Conservation (phyloP, 1,140 invertebrate species). For the Cherax quadricarinatus region DNA sequence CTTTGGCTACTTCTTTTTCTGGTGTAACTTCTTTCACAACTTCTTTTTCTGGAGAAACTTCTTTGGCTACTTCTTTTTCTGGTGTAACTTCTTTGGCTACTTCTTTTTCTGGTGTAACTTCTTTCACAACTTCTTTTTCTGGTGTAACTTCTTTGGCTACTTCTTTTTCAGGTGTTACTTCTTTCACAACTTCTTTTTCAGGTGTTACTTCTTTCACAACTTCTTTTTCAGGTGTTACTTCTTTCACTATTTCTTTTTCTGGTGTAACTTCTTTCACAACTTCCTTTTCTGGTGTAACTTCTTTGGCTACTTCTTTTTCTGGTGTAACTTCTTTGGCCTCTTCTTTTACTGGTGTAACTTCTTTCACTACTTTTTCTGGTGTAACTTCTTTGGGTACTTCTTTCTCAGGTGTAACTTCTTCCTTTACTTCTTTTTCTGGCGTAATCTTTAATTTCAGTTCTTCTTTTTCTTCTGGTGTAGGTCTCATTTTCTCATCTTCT, state of each 20-base stretch:
- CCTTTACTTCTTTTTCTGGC: slow-evolving; percentile 16
- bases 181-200: background rate
- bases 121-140: slow-evolving; percentile 33
- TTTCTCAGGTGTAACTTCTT: background rate
- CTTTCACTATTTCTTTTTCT: slow-evolving; percentile 21
- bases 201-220: slow-evolving; percentile 38
- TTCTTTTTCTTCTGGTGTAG: background rate
- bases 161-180: background rate
- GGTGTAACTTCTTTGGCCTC: background rate
- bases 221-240: slow-evolving; percentile 18
- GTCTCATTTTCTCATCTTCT: background rate
- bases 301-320: background rate
- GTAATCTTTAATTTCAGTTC: background rate
- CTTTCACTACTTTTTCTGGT: slow-evolving; percentile 9
- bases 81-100: slow-evolving; percentile 36
- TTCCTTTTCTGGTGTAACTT: background rate
- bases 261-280: background rate
- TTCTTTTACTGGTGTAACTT: background rate
- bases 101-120: slow-evolving; percentile 39
- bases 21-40: slow-evolving; percentile 18
- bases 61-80: background rate
- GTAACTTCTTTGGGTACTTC: slow-evolving; percentile 2
- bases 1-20: slow-evolving; percentile 47
- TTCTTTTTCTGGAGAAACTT: slow-evolving; percentile 20
- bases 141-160: background rate